phyloP scores from a whole-genome alignment of 2,797 vertebrate genomes.

The Ptychobarbus kaznakovi region DNA sequence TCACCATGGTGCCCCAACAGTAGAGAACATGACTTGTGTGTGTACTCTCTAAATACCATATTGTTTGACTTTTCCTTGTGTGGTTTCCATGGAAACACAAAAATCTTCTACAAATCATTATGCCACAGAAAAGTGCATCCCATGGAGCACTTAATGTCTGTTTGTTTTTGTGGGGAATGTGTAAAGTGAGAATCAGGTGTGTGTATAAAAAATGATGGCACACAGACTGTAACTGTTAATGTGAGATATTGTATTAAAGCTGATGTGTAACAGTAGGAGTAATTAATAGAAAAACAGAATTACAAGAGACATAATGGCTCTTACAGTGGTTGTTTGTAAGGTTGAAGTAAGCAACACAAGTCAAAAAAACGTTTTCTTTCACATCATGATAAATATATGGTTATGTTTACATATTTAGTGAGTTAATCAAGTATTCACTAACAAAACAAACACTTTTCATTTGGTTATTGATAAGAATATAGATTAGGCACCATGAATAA shows the following conservation, averaged over 20 bases:
- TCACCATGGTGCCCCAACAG: not conserved
- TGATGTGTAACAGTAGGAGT: not conserved
- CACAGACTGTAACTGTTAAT: not conserved
- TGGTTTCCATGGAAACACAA: conserved; percentile 71
- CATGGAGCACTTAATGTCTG: conserved; percentile 14
- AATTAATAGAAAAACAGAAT: no score
- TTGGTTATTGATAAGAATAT: not conserved
- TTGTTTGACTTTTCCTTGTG: conserved; percentile 54
- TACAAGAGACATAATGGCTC: no score
- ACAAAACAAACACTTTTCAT: not conserved
- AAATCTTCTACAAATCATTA: conserved; percentile 28
- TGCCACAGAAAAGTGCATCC: conserved; percentile 3
- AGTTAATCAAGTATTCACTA: not conserved
- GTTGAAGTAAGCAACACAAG: not conserved
- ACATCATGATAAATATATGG: not conserved
- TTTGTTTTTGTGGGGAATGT: conserved; percentile 23
- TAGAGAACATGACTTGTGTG: conserved; percentile 54
- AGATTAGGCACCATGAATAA: not conserved
- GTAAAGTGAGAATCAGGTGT: not conserved
- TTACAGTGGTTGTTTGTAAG: not conserved
- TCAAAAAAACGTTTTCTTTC: not conserved
- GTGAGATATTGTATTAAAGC: not conserved
- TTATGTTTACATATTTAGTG: not conserved
- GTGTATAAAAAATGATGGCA: not conserved
- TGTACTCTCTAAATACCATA: conserved; percentile 31